A percentile compares a stretch with the other conserved stretches of the same genome.
phyloP scores from a whole-genome alignment of 2,888 invertebrate genomes.

The Micoletzkya japonica region DNA sequence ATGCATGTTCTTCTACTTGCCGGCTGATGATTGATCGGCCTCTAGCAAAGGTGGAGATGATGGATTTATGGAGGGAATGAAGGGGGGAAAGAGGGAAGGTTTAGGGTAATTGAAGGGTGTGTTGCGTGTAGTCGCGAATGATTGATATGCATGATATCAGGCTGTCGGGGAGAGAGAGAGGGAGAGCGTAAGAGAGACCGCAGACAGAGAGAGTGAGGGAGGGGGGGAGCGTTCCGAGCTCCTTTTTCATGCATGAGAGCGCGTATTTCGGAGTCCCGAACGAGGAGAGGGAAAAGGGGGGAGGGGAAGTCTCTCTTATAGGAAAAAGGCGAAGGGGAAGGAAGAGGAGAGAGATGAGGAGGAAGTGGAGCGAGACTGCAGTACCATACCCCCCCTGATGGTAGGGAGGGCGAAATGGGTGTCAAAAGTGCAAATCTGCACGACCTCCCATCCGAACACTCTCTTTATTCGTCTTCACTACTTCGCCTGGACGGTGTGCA shows the following conservation, averaged over 20 bases:
- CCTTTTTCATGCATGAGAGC: too few species aligned
- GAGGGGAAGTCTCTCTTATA: neutral
- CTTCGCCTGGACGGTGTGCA: too few species aligned
- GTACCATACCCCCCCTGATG: too few species aligned
- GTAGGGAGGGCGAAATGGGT: too few species aligned
- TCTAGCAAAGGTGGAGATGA: constrained; percentile 3
- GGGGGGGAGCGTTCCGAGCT: too few species aligned
- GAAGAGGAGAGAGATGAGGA: neutral
- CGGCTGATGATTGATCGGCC: neutral
- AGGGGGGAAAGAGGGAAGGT: neutral
- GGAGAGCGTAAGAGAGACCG: neutral
- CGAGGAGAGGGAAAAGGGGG: too few species aligned
- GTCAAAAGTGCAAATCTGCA: too few species aligned
- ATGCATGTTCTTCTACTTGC: too few species aligned
- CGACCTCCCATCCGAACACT: too few species aligned
- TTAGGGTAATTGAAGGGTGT: neutral
- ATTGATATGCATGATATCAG: neutral
- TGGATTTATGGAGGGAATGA: constrained; percentile 10
- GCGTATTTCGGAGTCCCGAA: too few species aligned
- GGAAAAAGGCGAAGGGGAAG: neutral
- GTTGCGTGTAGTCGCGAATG: neutral
- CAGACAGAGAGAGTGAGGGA: neutral
- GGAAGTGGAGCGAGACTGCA: neutral
- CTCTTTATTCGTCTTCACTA: too few species aligned
- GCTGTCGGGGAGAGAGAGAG: neutral